These are phyloP conservation scores for Tillus elongatus DNA, from an alignment of 2,888 invertebrate genomes.

Conservation along the genomic window DNA sequence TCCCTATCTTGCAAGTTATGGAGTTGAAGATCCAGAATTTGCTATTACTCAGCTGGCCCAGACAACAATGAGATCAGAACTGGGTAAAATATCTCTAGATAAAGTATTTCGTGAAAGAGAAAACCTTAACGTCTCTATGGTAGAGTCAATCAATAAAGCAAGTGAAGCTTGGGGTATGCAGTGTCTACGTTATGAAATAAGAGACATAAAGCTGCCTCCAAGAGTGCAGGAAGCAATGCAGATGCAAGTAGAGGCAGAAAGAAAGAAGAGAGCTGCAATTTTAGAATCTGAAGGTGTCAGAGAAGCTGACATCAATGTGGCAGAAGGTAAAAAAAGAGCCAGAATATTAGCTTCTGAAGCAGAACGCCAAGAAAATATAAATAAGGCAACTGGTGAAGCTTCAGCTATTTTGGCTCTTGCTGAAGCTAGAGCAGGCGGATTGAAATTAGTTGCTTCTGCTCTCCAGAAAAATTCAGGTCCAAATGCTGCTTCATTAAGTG, in stretches of 20 bases:
- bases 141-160: conserved; percentile 95
- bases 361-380: conserved; percentile 86
- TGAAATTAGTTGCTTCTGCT: conserved; percentile 66
- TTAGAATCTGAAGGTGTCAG: conserved; percentile 93
- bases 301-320: conserved; percentile 92
- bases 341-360: conserved; percentile 93
- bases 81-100: conserved; percentile 94
- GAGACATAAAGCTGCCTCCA: conserved; percentile 79
- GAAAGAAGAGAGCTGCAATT: conserved; percentile 92
- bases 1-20: conserved; percentile 91
- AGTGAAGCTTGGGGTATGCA: conserved; percentile 97
- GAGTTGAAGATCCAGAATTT: conserved; percentile 98
- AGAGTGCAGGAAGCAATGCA: conserved; percentile 99
- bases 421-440: conserved; percentile 77
- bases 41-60: conserved; percentile 98
- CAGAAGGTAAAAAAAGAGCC: conserved; percentile 88
- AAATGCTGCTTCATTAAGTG: conserved; percentile 81
- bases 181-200: conserved; percentile 90
- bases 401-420: conserved; percentile 86
- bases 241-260: conserved; percentile 99
- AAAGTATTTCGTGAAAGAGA: conserved; percentile 96
- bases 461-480: conserved; percentile 54
- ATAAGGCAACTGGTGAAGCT: conserved; percentile 87
- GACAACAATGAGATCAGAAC: conserved; percentile 98
- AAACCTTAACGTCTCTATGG: conserved; percentile 87